Base-by-base conservation (phyloP, 2,888 invertebrate genomes). In the Phrixothrix hirtus region DNA sequence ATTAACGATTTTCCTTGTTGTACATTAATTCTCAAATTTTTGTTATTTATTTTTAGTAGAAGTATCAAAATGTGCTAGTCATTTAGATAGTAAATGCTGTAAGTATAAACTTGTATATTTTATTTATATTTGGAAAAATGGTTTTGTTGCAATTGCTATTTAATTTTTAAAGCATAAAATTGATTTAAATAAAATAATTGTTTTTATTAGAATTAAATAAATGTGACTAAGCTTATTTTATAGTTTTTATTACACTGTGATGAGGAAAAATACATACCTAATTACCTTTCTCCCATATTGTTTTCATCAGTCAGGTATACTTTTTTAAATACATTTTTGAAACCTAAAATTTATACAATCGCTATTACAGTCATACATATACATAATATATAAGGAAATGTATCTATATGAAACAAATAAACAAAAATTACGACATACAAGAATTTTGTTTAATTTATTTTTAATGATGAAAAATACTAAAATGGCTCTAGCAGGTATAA, bases 21-120 rank as follows among this genome's bases (percentile, higher is more conserved):
- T 31, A 26, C 6, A 34, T 34, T 26, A 27, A 13, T 41, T 14
- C 35, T 13, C 31, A 41, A 21, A n/a, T 54, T 46, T 63, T 68
- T 70, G 66, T 69, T 69, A 68, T 69, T 68, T 69, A 68, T 68
- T 69, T 65, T 67, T 65, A 67, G 62, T 58, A 62, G 68, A 69
- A 70, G 69, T 69, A 72, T 60, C 49, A 56, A 71, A 63, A 66
- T 68, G 70, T 74, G 72, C 75, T 75, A 75, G 75, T 75, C 74
- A 74, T 69, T 70, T 62, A 69, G 68, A 62, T 69, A 67, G 67
- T 70, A 71, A n/a, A 70, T 39, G 49, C 68, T 69, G 70, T 69
- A 71, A 70, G 68, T 68, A 55, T 53, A 57, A n/a, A 68, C 67
- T 69, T 72, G 71, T 71, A 69, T 59, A 69, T 67, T 57, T 68